Conservation (phyloP, 2,888 invertebrate genomes). For the Pristionchus maxplancki region DNA sequence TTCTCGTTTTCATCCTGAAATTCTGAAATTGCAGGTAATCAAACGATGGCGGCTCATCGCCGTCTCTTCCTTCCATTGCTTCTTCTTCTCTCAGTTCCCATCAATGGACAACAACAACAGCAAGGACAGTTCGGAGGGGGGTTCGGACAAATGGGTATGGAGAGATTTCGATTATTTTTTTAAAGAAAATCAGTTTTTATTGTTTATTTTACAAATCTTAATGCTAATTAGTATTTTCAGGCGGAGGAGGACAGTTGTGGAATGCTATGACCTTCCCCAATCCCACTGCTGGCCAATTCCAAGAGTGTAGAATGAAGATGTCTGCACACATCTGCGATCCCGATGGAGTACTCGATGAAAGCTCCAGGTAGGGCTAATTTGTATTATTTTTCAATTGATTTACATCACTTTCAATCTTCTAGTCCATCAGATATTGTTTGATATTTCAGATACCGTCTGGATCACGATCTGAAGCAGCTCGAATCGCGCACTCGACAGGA, state of each 20-base stretch:
- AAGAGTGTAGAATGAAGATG: conserved; percentile 65
- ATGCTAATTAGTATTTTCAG: no score
- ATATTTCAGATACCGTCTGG: conserved; percentile 66
- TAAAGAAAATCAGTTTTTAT: no score
- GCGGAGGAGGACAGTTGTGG: conserved; percentile 57
- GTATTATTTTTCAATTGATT: no score
- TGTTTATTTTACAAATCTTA: no score
- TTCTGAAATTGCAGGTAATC: neutral
- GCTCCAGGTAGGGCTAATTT: conserved; percentile 53
- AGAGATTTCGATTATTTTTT: no score
- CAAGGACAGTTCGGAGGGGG: conserved; percentile 32
- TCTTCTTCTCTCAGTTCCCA: neutral
- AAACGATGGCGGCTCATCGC: neutral
- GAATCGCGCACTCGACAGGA: conserved; percentile 70
- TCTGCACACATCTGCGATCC: conserved; percentile 73
- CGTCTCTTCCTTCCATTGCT: conserved; percentile 16
- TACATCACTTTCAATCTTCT: neutral
- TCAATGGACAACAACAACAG: conserved; percentile 40
- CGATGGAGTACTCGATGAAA: conserved; percentile 71
- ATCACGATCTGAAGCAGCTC: conserved; percentile 72
- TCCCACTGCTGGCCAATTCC: conserved; percentile 69
- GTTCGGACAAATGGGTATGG: conserved; percentile 13
- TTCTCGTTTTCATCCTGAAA: neutral
- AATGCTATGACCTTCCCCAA: conserved; percentile 72
- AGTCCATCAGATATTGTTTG: neutral